Evolutionary conservation across 2,113 vertebrate genomes (phyloP), one percentile per base, ranked within the genome.

Genomic region (Microtus oregoni): DNA sequence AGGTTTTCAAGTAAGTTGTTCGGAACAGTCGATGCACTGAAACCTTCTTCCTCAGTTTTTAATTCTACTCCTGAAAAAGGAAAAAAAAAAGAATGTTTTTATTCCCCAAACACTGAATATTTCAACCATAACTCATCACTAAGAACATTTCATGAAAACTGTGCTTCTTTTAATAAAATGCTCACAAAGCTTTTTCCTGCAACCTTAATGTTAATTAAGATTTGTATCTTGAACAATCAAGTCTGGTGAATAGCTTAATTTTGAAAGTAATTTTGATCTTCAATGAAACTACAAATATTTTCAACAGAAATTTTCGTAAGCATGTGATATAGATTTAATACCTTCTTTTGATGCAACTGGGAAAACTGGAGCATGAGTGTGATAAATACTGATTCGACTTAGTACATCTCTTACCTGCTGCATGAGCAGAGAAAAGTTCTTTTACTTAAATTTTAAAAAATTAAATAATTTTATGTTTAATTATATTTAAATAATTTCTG

Each of bases 371-470:
- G 6, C 6, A 92, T 70, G 22, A n/a, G 1, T 30, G 24, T 50
- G 41, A 87, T 58, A 93, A 77, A 85, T 70, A 91, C 1, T 17
- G 3, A 86, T 75, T 50, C 70, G 30, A 89, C 38, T 85, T 67
- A 92, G 87, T 52, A 17, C 13, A 93, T 94, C 58, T 75, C 95
- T 98, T 98, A 99, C 99, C 99, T 99, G 99, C 92, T 99, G 98
- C 95, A 99, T 99, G 73, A 99, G 99, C 65, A 99, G 93, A 72
- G 98, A 96, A 70, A 99, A 98, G 95, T 99, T 99, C 97, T 96
- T 99, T 95, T 96, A 98, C 98, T 99, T 99, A 58, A 58, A 58
- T 58, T 58, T 58, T 58, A 19, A 58, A 58, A 58, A 58, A 58
- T 58, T 58, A 58, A 58, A 19, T 58, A 58, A 58, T 19, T 58